Conservation (phyloP, 2,888 invertebrate genomes). For the Epirrita christyi region DNA sequence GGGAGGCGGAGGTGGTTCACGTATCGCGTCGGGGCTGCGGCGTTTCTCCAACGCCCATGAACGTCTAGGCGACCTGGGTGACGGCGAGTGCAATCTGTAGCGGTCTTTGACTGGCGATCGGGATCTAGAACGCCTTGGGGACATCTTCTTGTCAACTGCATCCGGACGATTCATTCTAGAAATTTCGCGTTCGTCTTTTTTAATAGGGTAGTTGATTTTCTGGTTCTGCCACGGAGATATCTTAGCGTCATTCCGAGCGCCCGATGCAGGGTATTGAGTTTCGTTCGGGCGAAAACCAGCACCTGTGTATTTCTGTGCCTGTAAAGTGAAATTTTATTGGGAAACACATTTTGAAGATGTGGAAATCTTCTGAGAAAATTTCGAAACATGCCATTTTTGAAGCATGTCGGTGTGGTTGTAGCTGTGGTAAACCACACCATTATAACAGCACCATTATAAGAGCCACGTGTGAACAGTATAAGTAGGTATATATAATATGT, state of each 20-base stretch:
- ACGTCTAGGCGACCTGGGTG: constrained; percentile 65
- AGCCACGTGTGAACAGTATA: too few relatives aligned
- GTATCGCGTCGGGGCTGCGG: constrained; percentile 54
- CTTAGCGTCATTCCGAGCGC: constrained; percentile 44
- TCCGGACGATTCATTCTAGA: constrained; percentile 39
- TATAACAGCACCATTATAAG: too few relatives aligned
- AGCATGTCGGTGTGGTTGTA: too few relatives aligned
- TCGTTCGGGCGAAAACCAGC: constrained; percentile 64
- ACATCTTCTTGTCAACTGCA: constrained; percentile 40
- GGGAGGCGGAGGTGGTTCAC: constrained; percentile 70
- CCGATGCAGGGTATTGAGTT: constrained; percentile 52
- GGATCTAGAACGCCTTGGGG: constrained; percentile 60
- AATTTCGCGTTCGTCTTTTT: constrained; percentile 49
- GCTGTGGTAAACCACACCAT: too few relatives aligned
- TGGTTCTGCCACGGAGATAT: constrained; percentile 55
- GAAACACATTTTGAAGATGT: constrained; percentile 40
- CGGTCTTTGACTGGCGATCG: constrained; percentile 65
- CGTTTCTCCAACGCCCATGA: constrained; percentile 77
- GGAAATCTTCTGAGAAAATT: constrained; percentile 9
- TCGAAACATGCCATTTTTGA: too few relatives aligned
- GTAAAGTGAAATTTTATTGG: constrained; percentile 76
- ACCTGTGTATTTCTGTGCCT: constrained; percentile 76
- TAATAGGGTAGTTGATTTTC: constrained; percentile 29
- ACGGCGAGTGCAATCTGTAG: constrained; percentile 65
- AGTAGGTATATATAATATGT: too few relatives aligned